These are phyloP conservation scores for Pomacea canaliculata DNA, from an alignment of 2,888 invertebrate genomes.

Conservation along the genomic window DNA sequence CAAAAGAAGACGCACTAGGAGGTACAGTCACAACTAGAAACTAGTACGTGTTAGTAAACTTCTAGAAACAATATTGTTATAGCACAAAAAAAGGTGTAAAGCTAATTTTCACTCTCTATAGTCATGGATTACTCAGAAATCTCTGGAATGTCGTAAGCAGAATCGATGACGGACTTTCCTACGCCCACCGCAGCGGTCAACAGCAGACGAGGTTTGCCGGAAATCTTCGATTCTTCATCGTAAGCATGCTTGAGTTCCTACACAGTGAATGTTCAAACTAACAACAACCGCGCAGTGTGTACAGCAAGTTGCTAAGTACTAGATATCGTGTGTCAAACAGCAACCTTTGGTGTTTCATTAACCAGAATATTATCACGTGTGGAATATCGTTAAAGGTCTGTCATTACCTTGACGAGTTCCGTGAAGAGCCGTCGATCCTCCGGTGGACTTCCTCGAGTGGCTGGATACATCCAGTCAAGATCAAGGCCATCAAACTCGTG, in stretches of 20 bases:
- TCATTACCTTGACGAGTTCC: slow-evolving; percentile 46
- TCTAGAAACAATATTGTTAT: too few relatives aligned
- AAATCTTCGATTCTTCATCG: slow-evolving; percentile 15
- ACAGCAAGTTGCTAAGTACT: not conserved
- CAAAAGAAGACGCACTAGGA: too few relatives aligned
- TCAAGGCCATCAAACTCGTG: slow-evolving; percentile 86
- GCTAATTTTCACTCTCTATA: too few relatives aligned
- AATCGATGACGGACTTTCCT: slow-evolving; percentile 20
- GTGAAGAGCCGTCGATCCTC: slow-evolving; percentile 56
- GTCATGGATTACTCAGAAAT: slow-evolving; percentile 3
- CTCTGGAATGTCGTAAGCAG: slow-evolving; percentile 20
- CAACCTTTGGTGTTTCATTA: too few relatives aligned
- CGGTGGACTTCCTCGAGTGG: slow-evolving; percentile 60
- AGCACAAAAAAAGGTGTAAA: too few relatives aligned
- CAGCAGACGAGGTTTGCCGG: slow-evolving; percentile 13
- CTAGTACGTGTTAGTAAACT: too few relatives aligned
- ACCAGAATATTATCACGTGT: too few relatives aligned
- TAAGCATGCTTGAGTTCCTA: slow-evolving; percentile 11
- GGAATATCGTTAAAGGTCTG: too few relatives aligned
- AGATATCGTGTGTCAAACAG: too few relatives aligned
- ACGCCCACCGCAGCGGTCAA: slow-evolving; percentile 26
- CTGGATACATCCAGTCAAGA: slow-evolving; percentile 93
- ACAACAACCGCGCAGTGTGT: not conserved
- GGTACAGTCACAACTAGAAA: too few relatives aligned
- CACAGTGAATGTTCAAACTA: not conserved